A percentile compares a stretch with the other conserved stretches of the same genome.
Evolutionary conservation across 2,113 vertebrate genomes (phyloP).

Genomic region (Myrmecobius fasciatus): DNA sequence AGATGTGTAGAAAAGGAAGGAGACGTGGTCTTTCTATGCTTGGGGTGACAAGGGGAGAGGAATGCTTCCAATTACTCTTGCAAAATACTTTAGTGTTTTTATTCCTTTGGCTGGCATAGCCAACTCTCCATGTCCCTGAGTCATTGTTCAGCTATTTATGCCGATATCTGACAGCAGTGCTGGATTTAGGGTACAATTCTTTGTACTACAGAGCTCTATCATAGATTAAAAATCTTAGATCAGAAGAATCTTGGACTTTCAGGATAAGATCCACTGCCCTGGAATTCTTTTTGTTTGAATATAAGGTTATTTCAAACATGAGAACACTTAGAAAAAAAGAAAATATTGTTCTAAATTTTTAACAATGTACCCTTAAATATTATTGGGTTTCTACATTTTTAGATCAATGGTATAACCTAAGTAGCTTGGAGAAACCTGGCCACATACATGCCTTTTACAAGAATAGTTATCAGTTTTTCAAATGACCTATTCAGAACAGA

Average conservation of each 20-base stretch:
- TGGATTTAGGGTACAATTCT: background rate
- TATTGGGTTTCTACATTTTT: background rate
- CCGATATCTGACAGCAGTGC: background rate
- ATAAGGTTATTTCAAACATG: background rate
- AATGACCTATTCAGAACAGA: too few species aligned
- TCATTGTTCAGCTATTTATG: background rate
- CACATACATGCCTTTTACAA: background rate
- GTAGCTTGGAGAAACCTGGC: background rate
- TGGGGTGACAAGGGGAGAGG: too few species aligned
- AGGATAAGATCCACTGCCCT: background rate
- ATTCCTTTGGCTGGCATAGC: background rate
- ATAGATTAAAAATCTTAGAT: too few species aligned
- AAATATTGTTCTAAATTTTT: background rate
- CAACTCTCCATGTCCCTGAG: background rate
- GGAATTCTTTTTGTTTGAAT: background rate
- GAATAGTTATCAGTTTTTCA: background rate
- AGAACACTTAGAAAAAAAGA: background rate
- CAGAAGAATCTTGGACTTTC: background rate
- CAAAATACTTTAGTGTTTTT: background rate
- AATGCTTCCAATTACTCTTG: background rate
- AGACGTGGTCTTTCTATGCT: background rate
- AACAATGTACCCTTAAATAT: background rate
- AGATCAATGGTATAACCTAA: background rate
- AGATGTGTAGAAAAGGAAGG: accelerated
- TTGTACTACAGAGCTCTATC: background rate